phyloP scores from a whole-genome alignment of 2,797 vertebrate species.

The Sebastes variabilis region DNA sequence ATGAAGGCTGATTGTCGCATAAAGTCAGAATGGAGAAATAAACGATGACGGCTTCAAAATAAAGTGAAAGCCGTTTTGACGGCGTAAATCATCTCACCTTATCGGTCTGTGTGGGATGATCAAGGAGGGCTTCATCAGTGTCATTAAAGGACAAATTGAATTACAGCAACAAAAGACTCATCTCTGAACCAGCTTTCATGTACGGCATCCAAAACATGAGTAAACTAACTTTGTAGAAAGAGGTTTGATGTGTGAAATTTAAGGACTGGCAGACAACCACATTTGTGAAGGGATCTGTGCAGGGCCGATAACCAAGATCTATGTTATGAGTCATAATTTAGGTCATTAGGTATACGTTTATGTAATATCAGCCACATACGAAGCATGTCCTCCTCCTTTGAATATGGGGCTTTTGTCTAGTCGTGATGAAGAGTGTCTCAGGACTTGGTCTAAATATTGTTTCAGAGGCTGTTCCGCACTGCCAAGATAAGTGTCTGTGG shows the following conservation, averaged over 20 bases:
- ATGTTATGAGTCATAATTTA: neutral
- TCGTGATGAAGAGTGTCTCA: slow-evolving; percentile 1
- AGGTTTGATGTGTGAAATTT: slow-evolving; percentile 17
- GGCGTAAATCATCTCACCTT: neutral
- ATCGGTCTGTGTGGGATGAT: neutral
- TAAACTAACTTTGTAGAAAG: slow-evolving; percentile 12
- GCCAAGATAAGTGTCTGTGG: slow-evolving; percentile 40
- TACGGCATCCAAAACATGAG: slow-evolving; percentile 18
- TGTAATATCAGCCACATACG: neutral
- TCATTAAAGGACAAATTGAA: slow-evolving; percentile 26
- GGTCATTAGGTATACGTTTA: neutral
- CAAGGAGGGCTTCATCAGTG: slow-evolving; percentile 13
- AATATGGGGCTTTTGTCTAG: neutral
- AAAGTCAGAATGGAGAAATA: neutral
- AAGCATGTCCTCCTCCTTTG: neutral
- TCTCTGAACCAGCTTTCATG: neutral
- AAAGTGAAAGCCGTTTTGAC: neutral
- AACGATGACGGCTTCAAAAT: slow-evolving; percentile 11
- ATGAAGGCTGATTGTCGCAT: neutral
- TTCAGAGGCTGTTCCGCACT: slow-evolving; percentile 18
- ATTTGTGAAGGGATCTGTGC: slow-evolving; percentile 20
- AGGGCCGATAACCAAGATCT: slow-evolving; percentile 11
- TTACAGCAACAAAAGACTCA: slow-evolving; percentile 1
- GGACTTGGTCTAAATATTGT: slow-evolving; percentile 31
- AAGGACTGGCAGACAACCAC: neutral